A percentile compares a stretch with the other conserved stretches of the same genome.
Conservation (phyloP, 2,888 invertebrate species). For the Tinea pellionella region DNA sequence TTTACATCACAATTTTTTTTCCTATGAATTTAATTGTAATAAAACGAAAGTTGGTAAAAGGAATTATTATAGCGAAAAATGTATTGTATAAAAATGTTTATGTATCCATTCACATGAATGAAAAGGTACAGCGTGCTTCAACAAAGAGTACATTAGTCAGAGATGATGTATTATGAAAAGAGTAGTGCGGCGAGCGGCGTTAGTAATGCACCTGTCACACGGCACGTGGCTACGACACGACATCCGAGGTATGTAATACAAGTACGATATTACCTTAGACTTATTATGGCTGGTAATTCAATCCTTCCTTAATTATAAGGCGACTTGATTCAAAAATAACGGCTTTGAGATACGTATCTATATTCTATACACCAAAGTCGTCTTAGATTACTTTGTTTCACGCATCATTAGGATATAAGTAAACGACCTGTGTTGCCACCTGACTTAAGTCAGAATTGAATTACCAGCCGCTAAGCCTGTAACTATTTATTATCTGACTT, state of each 20-base stretch:
- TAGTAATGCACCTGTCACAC: neutral
- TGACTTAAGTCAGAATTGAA: no score
- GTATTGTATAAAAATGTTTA: conserved; percentile 9
- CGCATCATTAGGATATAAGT: no score
- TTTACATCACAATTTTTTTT: no score
- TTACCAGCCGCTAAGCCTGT: neutral
- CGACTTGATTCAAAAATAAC: no score
- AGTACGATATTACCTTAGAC: no score
- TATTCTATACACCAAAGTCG: no score
- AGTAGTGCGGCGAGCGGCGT: neutral
- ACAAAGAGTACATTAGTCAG: conserved; percentile 36
- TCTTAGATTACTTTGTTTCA: no score
- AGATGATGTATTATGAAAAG: conserved; percentile 21
- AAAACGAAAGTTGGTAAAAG: neutral
- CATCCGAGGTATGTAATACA: neutral
- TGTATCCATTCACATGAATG: neutral
- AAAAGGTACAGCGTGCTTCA: conserved; percentile 19
- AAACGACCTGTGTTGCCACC: no score
- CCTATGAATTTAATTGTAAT: neutral
- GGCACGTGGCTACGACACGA: neutral
- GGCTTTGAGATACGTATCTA: no score
- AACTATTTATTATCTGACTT: neutral
- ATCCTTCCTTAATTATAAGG: no score
- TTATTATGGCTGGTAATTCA: no score
- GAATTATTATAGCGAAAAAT: conserved; percentile 10